Evolutionary conservation across 2,888 invertebrate species (phyloP), one percentile per base, ranked within the genome.

Genomic region (Aquatica leii): DNA sequence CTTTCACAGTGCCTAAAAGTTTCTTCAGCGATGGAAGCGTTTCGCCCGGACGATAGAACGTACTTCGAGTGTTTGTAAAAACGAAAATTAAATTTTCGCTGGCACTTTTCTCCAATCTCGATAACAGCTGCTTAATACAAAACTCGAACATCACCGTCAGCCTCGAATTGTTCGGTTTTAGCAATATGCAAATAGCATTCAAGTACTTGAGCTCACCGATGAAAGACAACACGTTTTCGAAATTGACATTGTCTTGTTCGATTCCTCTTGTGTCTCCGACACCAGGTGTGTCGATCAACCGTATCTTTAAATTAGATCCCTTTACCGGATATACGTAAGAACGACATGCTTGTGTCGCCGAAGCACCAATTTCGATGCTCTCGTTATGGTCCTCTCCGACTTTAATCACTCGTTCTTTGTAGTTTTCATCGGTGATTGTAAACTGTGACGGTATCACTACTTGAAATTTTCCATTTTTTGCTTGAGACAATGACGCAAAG

Each of bases 321-420:
- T 59, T 37, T 52, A 67, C 61, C 14, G 63, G 67, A 64, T 72
- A 73, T 1, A 53, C 93, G 92, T 78, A 94, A 91, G 59, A 89
- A 89, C 11, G 94, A 91, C 80, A 46, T 12, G 56, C 50, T 59
- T 69, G 69, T 4, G 72, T 72, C n/a, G 69, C 69, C 1, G 72
- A 71, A 40, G 50, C 65, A 4, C 68, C 67, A 12, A 67, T 21
- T 46, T 67, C 53, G 9, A 51, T 37, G 20, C 58, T 60, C 34
- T 70, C 67, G 59, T 78, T 77, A 9, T 56, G 40, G 31, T 69
- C 70, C 2, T 65, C 56, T 4, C 76, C 77, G 18, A 76, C 66
- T 34, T 65, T 54, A 14, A 77, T 59, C 14, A 41, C 37, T 21
- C 67, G 65, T 35, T 67, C 55, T 37, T 71, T 53, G 2, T 64